Percentiles rank a stretch among this genome's conserved stretches.
Evolutionary conservation across 2,888 invertebrate species (phyloP).

Genomic region (Cheilosia grossa): DNA sequence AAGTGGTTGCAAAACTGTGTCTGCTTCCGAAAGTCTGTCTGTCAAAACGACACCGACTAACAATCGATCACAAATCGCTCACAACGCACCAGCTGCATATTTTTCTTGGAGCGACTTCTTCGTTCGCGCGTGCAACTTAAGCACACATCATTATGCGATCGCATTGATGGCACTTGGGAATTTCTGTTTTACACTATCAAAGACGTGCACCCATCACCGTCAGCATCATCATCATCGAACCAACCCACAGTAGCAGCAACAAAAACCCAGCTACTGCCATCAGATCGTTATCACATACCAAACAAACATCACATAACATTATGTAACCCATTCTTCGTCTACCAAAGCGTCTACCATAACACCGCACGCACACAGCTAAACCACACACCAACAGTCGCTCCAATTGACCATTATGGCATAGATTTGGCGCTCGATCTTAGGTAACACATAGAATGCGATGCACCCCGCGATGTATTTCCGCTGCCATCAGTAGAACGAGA

Average conservation of each 20-base stretch:
- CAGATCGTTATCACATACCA: slow-evolving; percentile 71
- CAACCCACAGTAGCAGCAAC: slow-evolving; percentile 13
- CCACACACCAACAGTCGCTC: slow-evolving; percentile 33
- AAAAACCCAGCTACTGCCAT: slow-evolving; percentile 24
- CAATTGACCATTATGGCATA: slow-evolving; percentile 67
- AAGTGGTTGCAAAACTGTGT: no score
- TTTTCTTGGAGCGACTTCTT: background rate
- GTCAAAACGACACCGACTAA: no score
- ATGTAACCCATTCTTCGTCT: slow-evolving; percentile 71
- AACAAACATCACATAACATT: slow-evolving; percentile 70
- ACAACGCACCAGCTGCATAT: background rate
- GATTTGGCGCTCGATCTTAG: slow-evolving; percentile 43
- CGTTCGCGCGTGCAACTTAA: background rate
- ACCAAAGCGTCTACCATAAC: slow-evolving; percentile 69
- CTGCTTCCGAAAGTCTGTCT: no score
- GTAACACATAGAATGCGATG: slow-evolving; percentile 50
- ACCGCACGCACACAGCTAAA: slow-evolving; percentile 18
- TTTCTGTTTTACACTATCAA: slow-evolving; percentile 47
- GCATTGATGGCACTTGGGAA: slow-evolving; percentile 31
- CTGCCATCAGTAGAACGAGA: slow-evolving; percentile 10
- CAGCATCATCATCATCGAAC: slow-evolving; percentile 4
- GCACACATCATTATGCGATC: background rate
- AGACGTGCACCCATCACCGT: slow-evolving; percentile 48
- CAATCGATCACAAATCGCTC: background rate
- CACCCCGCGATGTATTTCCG: slow-evolving; percentile 63